Base-by-base conservation (phyloP, 1,140 invertebrate species). In the Drosophila chauvacae region DNA sequence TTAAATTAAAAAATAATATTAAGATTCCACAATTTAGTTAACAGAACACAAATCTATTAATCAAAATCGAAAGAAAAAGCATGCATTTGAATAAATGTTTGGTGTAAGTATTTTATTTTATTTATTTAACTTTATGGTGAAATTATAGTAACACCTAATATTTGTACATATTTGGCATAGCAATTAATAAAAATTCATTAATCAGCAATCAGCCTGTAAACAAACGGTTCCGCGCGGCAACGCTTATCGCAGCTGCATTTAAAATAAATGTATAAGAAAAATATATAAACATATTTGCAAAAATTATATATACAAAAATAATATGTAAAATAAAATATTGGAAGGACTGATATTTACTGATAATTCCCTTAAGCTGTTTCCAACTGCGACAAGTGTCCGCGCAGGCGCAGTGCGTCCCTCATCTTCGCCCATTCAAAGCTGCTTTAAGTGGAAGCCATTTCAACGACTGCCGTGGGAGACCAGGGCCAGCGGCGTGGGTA, bases 221-320 rank as follows among this genome's bases (percentile, higher is more conserved):
- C 48, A 75, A 44, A 70, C 44, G 39, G 44, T 70, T 70, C 44
- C 63, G 73, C 56, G 30, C 23, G 37, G 59, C 50, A 37, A 60
- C 20, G 51, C 78, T 81, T 79, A 83, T 82, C 61, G 61, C 48
- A 7, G 20, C 2, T 55, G 30, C n/a, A 2, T 53, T 7, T 35
- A 35, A 20, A 33, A 13, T 14, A 7, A 20, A 13, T 14, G 4
- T 51, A 11, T 50, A 28, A 1, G n/a, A 18, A 51, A 7, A 30
- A 50, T 3, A 7, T 3, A 6, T 11, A 30, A n/a, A 11, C 10
- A 16, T n/a, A 5, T 18, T 7, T n/a, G 2, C 4, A 2, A 6
- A 20, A 48, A 48, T 26, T 16, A 26, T 16, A 35, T 35, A 35
- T 35, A 35, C 0, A 33, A 11, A 11, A 11, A 37, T 35, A 37